Percentiles rank a stretch among this genome's conserved stretches.
Evolutionary conservation across 2,888 invertebrate genomes (phyloP).

Genomic region (Tiliacea aurago): DNA sequence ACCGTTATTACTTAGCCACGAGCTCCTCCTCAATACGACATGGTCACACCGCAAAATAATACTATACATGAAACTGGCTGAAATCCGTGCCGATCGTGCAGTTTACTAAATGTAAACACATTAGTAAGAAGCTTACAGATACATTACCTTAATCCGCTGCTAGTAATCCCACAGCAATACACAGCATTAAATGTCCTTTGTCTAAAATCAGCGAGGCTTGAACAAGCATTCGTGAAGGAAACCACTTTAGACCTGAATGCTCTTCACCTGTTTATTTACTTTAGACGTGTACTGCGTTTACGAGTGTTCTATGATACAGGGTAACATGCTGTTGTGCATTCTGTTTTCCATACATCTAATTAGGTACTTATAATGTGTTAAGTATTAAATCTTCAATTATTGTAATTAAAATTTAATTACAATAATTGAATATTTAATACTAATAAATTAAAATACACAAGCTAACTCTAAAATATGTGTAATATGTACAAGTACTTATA

Average conservation of each 20-base stretch:
- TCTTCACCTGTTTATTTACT: slow-evolving; percentile 7
- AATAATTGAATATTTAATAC: too few relatives aligned
- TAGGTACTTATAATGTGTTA: too few relatives aligned
- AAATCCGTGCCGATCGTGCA: not conserved
- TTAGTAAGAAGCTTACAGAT: slow-evolving; percentile 12
- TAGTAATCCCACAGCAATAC: slow-evolving; percentile 4
- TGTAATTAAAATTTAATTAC: too few relatives aligned
- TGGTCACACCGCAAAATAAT: not conserved
- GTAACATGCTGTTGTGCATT: not conserved
- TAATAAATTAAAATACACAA: too few relatives aligned
- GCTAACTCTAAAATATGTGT: too few relatives aligned
- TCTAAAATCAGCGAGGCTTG: slow-evolving; percentile 41
- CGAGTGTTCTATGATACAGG: not conserved
- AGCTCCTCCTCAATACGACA: too few relatives aligned
- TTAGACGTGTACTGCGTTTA: not conserved
- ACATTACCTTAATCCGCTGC: slow-evolving; percentile 6
- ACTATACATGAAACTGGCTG: not conserved
- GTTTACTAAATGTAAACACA: slow-evolving; percentile 11
- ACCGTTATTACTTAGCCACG: too few relatives aligned
- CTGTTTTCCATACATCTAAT: too few relatives aligned
- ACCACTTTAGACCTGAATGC: not conserved
- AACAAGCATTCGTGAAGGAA: slow-evolving; percentile 30
- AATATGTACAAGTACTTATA: too few relatives aligned
- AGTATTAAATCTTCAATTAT: too few relatives aligned
- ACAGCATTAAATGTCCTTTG: slow-evolving; percentile 24